Conservation (phyloP, 37 sponge, comb jelly and placozoan species). For the Aphrocallistes beatrix region DNA sequence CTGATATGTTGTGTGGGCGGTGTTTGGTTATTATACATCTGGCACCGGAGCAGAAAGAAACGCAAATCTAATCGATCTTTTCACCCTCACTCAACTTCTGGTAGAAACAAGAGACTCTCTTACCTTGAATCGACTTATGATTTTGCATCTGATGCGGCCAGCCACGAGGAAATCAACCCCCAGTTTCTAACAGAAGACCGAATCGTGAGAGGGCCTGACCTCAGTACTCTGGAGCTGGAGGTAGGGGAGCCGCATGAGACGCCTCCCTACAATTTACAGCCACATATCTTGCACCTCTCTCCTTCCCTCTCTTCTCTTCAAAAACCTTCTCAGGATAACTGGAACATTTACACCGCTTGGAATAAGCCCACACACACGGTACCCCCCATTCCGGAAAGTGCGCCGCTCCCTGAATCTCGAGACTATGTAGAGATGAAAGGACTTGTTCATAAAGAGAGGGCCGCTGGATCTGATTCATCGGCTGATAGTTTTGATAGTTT, state of each 20-base stretch:
- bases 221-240: neutral
- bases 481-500: too few species aligned
- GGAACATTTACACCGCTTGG: neutral
- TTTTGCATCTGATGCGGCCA: neutral
- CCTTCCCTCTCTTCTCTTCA: constrained; percentile 16
- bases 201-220: constrained; percentile 3
- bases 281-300: neutral
- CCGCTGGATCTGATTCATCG: too few species aligned
- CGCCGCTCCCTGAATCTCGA: neutral
- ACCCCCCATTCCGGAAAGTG: neutral
- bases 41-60: neutral
- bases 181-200: neutral
- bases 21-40: neutral
- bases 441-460: neutral
- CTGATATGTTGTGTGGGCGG: neutral
- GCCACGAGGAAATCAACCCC: neutral
- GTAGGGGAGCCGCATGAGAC: neutral
- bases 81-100: too few species aligned
- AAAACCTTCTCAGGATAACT: neutral
- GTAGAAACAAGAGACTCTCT: neutral
- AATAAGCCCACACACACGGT: neutral
- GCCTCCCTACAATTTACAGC: neutral
- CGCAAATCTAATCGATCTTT: neutral
- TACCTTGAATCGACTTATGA: neutral
- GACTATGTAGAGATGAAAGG: neutral